Evolutionary conservation across 2,113 vertebrate species (phyloP), one percentile per base, ranked within the genome.

Genomic region (Macaca nemestrina): DNA sequence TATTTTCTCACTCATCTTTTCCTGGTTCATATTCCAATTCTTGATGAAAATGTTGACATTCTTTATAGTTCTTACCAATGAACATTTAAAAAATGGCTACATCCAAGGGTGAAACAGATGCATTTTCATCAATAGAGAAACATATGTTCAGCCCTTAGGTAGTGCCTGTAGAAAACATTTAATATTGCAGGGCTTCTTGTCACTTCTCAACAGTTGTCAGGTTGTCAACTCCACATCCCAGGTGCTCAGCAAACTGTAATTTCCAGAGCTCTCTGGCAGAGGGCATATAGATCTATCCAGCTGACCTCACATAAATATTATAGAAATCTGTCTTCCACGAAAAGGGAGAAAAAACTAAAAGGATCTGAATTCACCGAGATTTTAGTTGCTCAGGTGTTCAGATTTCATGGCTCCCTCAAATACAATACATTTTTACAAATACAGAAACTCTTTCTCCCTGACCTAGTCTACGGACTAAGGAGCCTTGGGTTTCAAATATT

Each of bases 241-340:
- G 73, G 90, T 89, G 83, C 55, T 95, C 82, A 79, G 86, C 75
- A 93, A 70, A 89, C 85, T 94, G 40, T 89, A 95, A 95, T 94
- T 97, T 93, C 82, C 45, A 83, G 55, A 93, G 61, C 43, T 97
- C 75, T 83, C 86, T 79, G 50, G 61, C 52, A 30, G 40, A 91
- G n/a, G 91, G 20, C 82, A 73, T 2, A 30, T 16, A 82, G 17
- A 67, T 22, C 67, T 50, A 7, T 2, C 78, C 3, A 75, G 32
- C 72, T 93, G 70, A 92, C 85, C 82, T 93, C 52, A 85, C 40
- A 73, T 55, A 88, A 91, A 91, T 91, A 81, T 78, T 80, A 83
- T 1, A 83, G 81, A 97, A 95, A 89, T 72, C 30, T 88, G 27
- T 30, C 50, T 96, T 94, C 52, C 23, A 57, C 50, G 48, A 40